Evolutionary conservation across 1,140 invertebrate genomes (phyloP), one percentile per base, ranked within the genome.

Genomic region (Epicauta chinensis): DNA sequence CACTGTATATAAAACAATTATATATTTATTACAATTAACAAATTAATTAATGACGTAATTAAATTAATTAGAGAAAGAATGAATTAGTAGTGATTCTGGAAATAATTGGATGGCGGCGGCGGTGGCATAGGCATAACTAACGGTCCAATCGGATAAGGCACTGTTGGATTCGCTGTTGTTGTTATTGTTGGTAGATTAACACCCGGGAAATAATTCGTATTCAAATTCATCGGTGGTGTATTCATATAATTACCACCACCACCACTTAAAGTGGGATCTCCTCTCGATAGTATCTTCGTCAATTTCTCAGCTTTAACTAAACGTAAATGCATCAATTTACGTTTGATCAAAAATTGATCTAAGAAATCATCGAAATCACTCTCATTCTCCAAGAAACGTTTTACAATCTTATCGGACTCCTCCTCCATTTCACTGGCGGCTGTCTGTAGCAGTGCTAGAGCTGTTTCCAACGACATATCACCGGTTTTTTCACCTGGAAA

Each of bases 261-360:
- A n/a, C n/a, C n/a, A n/a, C n/a, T 52, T 9, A 66, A 57, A 7
- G 56, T 54, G 38, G 66, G 64, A 56, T 72, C 53, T 1, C 23
- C 67, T 69, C 52, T 69, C 70, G 69, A 51, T 78, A 90, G 75
- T 1, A 92, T 65, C 66, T 93, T 90, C 45, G 77, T 74, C 81
- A 93, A 84, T 75, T 93, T 93, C 45, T 93, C 90, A 11, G 86
- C 81, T 75, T 93, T 93, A 0, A 93, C 81, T 65, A 87, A 81
- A 32, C 87, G 74, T 35, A 88, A 59, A 65, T 93, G 89, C 77
- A 91, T 89, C 29, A 81, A 68, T 65, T 86, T 89, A 9, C 89
- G 75, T 56, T 80, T 75, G 2, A 75, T 74, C 41, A 87, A 73
- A 70, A 91, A 93, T 47, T 88, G 77, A 30, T 86, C 83, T 5